Evolutionary conservation across 1,140 invertebrate species (phyloP).

Genomic region (Argopecten irradians): DNA sequence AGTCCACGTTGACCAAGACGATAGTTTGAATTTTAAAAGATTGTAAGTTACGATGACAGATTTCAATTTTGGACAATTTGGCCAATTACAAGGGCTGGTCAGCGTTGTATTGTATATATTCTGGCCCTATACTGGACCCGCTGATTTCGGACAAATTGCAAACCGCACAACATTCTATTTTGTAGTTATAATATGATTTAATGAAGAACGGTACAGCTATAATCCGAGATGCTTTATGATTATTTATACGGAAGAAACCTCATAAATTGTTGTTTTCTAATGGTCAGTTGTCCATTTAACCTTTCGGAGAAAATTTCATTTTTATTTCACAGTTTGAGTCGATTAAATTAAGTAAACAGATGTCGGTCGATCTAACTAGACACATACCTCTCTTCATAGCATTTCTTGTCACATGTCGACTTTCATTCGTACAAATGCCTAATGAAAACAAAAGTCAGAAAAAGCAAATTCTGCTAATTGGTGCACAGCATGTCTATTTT

Average conservation of each 20-base stretch:
- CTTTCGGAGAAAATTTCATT: neutral
- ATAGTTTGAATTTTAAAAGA: neutral
- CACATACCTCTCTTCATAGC: neutral
- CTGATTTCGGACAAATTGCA: neutral
- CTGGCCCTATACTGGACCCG: neutral
- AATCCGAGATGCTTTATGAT: neutral
- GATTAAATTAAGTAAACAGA: neutral
- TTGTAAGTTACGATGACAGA: constrained; percentile 17
- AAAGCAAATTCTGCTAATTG: neutral
- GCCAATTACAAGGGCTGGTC: neutral
- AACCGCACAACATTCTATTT: neutral
- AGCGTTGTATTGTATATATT: neutral
- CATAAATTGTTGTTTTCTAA: neutral
- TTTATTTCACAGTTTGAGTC: neutral
- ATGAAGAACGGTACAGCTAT: neutral
- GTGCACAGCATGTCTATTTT: neutral
- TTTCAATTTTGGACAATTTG: neutral
- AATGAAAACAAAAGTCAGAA: neutral
- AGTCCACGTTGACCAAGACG: neutral
- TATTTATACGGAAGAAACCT: neutral
- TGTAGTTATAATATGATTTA: constrained; percentile 12
- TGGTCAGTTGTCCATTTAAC: neutral
- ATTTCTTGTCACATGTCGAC: neutral
- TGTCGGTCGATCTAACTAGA: neutral
- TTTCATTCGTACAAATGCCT: neutral